Conservation (phyloP, 2,888 invertebrate genomes). For the Archaeoteleia sp. region DNA sequence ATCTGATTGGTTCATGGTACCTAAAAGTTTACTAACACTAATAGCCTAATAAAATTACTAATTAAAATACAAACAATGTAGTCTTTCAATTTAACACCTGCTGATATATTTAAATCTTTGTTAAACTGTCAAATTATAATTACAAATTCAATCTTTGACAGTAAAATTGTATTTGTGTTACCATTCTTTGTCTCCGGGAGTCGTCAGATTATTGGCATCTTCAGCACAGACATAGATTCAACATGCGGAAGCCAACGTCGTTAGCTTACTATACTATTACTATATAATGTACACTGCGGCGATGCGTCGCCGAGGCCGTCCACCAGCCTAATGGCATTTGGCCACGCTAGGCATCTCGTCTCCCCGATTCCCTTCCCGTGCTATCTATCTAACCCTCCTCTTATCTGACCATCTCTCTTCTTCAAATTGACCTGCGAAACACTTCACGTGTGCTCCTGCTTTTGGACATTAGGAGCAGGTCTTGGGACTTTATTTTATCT, state of each 20-base stretch:
- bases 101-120: too few species aligned
- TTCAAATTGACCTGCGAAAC: constrained; percentile 45
- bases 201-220: too few species aligned
- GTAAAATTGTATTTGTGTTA: too few species aligned
- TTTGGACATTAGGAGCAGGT: constrained; percentile 31
- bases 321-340: constrained; percentile 68
- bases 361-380: constrained; percentile 30
- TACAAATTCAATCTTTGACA: too few species aligned
- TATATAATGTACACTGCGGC: constrained; percentile 50
- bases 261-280: constrained; percentile 13
- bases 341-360: constrained; percentile 47
- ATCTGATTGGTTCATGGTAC: too few species aligned
- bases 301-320: constrained; percentile 66
- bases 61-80: too few species aligned
- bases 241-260: constrained; percentile 38
- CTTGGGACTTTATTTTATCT: too few species aligned
- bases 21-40: too few species aligned
- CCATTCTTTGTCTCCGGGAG: too few species aligned
- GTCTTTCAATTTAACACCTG: too few species aligned
- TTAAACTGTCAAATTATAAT: too few species aligned
- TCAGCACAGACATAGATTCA: constrained; percentile 11
- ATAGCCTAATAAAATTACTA: too few species aligned
- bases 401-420: constrained; percentile 45
- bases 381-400: constrained; percentile 40
- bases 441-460: constrained; percentile 21